Percentiles rank a stretch among this genome's conserved stretches.
phyloP scores from a whole-genome alignment of 37 sponge, comb jelly and placozoan genomes.

The Crambe crambe region DNA sequence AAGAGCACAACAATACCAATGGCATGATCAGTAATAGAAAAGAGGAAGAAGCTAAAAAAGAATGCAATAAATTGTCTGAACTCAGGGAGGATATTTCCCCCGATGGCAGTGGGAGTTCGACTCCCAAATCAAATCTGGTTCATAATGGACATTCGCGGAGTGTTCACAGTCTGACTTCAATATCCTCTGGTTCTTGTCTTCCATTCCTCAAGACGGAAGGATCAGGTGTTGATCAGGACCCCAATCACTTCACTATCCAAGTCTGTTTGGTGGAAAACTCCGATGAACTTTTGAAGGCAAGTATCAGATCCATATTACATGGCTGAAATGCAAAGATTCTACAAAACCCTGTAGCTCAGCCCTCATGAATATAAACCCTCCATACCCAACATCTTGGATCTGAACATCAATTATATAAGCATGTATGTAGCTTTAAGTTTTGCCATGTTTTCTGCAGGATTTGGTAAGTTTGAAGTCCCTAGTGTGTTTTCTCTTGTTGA shows the following conservation, averaged over 20 bases:
- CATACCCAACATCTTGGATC: too few relatives aligned
- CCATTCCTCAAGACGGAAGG: not conserved
- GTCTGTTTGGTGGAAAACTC: constrained; percentile 62
- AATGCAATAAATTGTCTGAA: not conserved
- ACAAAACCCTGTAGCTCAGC: too few relatives aligned
- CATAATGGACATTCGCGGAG: not conserved
- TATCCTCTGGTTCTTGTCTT: constrained; percentile 30
- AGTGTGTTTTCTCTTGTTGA: constrained; percentile 27
- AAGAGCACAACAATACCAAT: not conserved
- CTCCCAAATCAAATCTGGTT: not conserved
- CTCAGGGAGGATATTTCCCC: not conserved
- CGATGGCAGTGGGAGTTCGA: not conserved
- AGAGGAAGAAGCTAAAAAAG: too few relatives aligned
- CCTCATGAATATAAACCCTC: too few relatives aligned
- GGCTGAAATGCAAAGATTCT: too few relatives aligned
- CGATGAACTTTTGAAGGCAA: constrained; percentile 36
- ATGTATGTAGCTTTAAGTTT: too few relatives aligned
- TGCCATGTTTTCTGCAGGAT: constrained; percentile 34
- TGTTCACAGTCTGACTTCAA: not conserved
- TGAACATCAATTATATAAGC: too few relatives aligned
- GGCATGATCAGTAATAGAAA: too few relatives aligned
- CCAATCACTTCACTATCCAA: constrained; percentile 27
- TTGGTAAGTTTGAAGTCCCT: constrained; percentile 26
- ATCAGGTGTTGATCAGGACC: not conserved
- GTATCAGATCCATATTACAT: not conserved